phyloP scores from a whole-genome alignment of 2,888 invertebrate genomes.

The Rhamnusium bicolor region DNA sequence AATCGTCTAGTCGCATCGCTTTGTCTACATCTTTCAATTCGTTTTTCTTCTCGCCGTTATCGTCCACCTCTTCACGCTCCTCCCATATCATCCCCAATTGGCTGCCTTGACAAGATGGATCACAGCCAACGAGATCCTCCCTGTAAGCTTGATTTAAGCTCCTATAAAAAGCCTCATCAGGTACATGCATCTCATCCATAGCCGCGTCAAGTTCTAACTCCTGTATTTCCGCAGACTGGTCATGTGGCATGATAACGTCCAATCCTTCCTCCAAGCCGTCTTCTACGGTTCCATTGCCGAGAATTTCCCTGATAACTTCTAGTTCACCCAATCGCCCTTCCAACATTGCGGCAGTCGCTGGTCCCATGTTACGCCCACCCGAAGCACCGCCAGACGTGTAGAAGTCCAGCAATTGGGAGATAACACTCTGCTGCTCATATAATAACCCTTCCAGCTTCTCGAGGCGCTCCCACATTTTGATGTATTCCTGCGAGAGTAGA shows the following conservation, averaged over 20 bases:
- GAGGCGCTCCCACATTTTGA: constrained; percentile 93
- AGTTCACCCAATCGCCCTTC: constrained; percentile 69
- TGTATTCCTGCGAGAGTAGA: constrained; percentile 91
- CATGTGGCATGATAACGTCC: constrained; percentile 71
- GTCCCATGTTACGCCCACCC: constrained; percentile 64
- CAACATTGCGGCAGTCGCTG: constrained; percentile 63
- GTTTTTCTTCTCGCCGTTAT: constrained; percentile 70
- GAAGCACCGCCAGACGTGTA: constrained; percentile 77
- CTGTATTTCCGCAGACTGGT: constrained; percentile 64
- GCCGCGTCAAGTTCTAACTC: constrained; percentile 67
- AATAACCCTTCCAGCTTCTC: constrained; percentile 91
- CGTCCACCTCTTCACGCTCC: constrained; percentile 83
- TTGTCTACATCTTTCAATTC: constrained; percentile 64
- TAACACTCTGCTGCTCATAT: constrained; percentile 92
- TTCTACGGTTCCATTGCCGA: constrained; percentile 78
- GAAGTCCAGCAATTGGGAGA: constrained; percentile 88
- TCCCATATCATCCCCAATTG: constrained; percentile 92
- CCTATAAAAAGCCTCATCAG: constrained; percentile 90
- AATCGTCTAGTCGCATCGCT: constrained; percentile 69
- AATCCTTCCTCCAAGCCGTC: constrained; percentile 80
- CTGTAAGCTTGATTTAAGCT: constrained; percentile 91
- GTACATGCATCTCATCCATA: constrained; percentile 76
- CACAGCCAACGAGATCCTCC: constrained; percentile 79
- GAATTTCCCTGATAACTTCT: constrained; percentile 79
- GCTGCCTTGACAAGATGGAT: constrained; percentile 73